phyloP scores from a whole-genome alignment of 1,140 invertebrate genomes.

The Adelges cooleyi region DNA sequence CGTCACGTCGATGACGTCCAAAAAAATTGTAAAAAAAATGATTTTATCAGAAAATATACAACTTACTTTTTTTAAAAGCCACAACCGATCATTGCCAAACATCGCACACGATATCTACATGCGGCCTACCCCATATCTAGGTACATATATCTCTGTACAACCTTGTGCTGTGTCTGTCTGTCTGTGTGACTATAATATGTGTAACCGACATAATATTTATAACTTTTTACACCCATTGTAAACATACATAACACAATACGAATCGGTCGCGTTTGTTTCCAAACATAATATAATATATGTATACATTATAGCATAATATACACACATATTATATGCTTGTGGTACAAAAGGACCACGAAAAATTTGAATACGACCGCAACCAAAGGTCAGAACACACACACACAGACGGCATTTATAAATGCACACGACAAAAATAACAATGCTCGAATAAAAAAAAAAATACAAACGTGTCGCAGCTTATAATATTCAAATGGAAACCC shows the following conservation, averaged over 20 bases:
- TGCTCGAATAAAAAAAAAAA: constrained; percentile 12
- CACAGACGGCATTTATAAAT: constrained; percentile 19
- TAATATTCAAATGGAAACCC: constrained; percentile 17
- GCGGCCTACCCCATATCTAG: too few species aligned
- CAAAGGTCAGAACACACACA: constrained; percentile 22
- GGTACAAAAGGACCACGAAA: constrained; percentile 26
- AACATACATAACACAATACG: constrained; percentile 6
- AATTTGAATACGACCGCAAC: constrained; percentile 29
- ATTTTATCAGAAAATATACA: too few species aligned
- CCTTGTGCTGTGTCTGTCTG: too few species aligned
- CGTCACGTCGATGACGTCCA: too few species aligned
- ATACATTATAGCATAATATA: background rate
- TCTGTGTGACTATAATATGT: too few species aligned
- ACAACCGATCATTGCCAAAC: too few species aligned
- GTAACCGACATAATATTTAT: constrained; percentile 17
- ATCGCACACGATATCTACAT: too few species aligned
- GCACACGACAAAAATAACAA: constrained; percentile 25
- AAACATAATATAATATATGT: background rate
- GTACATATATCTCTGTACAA: too few species aligned
- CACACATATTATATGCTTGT: background rate
- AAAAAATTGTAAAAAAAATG: too few species aligned
- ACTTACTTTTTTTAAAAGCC: too few species aligned
- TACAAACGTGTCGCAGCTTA: constrained; percentile 22
- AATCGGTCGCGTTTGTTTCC: constrained; percentile 13
- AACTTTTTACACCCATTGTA: constrained; percentile 2